phyloP scores from a whole-genome alignment of 1,140 invertebrate genomes.

The Arctopsyche grandis region DNA sequence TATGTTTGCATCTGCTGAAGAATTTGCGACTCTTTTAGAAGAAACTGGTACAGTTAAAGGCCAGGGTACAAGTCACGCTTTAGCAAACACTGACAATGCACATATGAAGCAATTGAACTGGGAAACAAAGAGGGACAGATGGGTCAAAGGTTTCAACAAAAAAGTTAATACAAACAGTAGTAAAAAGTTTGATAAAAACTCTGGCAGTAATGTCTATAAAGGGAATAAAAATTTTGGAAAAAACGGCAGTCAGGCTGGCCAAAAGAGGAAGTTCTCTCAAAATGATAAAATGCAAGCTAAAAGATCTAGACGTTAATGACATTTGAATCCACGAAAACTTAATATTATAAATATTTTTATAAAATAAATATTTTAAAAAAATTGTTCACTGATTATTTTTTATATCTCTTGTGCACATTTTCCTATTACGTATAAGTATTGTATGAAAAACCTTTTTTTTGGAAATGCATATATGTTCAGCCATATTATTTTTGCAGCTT shows the following conservation, averaged over 20 bases:
- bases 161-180: neutral
- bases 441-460: too few species aligned
- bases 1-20: constrained; percentile 77
- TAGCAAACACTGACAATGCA: constrained; percentile 74
- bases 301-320: neutral
- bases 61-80: constrained; percentile 70
- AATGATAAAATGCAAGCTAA: constrained; percentile 3
- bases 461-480: too few species aligned
- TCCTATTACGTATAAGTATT: too few species aligned
- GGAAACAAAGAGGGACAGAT: constrained; percentile 69
- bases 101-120: constrained; percentile 74
- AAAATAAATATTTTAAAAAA: too few species aligned
- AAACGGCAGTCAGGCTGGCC: neutral
- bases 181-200: neutral
- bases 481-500: too few species aligned
- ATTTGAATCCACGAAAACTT: too few species aligned
- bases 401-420: too few species aligned
- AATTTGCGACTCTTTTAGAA: constrained; percentile 78
- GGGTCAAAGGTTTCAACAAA: constrained; percentile 60
- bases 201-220: neutral
- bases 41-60: constrained; percentile 72
- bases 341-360: too few species aligned
- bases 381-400: too few species aligned
- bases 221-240: neutral
- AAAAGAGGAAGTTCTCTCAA: neutral